Evolutionary conservation across 2,113 vertebrate species (phyloP).

Genomic region (Parotia lawesii): DNA sequence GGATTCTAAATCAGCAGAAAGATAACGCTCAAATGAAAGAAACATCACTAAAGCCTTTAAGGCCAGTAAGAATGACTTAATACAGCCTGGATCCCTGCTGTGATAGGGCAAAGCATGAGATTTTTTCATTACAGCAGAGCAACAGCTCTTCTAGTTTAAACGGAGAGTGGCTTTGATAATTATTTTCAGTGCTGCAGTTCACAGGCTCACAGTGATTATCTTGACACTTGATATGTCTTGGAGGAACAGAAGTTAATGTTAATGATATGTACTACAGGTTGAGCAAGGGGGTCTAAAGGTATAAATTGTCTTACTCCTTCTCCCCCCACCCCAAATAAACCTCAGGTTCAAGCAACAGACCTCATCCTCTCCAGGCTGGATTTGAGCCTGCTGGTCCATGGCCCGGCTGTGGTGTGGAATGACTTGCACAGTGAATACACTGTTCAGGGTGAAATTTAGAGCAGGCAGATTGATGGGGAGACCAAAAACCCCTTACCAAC

Average conservation of each 20-base stretch:
- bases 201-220: background rate
- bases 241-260: background rate
- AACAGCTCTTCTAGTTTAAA: background rate
- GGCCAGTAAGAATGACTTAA: background rate
- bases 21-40: background rate
- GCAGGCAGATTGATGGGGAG: background rate
- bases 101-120: background rate
- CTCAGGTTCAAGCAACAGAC: background rate
- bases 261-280: background rate
- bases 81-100: background rate
- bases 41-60: slow-evolving; percentile 35
- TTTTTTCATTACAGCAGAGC: slow-evolving; percentile 3
- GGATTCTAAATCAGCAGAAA: slow-evolving; percentile 20
- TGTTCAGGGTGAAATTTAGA: background rate
- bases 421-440: background rate
- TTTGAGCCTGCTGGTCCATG: accelerated
- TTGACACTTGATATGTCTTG: background rate
- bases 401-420: background rate
- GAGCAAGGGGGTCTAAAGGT: background rate
- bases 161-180: background rate
- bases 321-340: background rate
- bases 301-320: background rate
- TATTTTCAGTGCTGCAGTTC: background rate
- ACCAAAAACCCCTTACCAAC: background rate
- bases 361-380: background rate